Conservation (phyloP, 1,140 invertebrate genomes). For the Sarcophaga bullata region DNA sequence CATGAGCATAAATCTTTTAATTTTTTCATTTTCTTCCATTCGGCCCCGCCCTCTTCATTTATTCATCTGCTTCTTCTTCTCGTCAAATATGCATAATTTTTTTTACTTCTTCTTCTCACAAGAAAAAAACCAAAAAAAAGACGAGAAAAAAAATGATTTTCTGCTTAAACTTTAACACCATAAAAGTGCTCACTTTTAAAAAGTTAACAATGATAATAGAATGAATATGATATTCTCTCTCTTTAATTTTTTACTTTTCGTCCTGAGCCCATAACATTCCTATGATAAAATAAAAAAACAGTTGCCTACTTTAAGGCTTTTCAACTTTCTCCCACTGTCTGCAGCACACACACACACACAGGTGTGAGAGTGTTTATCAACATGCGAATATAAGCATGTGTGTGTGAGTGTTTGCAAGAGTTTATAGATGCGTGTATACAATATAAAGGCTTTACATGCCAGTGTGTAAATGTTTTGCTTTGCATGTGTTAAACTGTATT, state of each 20-base stretch:
- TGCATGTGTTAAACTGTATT: not conserved
- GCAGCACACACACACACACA: not conserved
- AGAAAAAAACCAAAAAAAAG: too few relatives aligned
- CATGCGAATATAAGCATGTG: not conserved
- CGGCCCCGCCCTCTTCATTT: too few relatives aligned
- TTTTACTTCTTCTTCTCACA: too few relatives aligned
- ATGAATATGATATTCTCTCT: not conserved
- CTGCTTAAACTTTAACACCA: slow-evolving; percentile 9
- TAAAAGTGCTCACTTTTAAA: slow-evolving; percentile 10
- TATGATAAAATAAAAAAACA: not conserved
- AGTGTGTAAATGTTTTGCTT: not conserved
- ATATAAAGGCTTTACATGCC: not conserved
- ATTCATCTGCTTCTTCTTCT: not conserved
- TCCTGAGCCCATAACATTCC: not conserved
- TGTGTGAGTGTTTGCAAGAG: not conserved
- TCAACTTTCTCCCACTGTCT: not conserved
- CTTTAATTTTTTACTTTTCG: not conserved
- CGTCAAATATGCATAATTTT: too few relatives aligned
- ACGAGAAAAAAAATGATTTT: not conserved
- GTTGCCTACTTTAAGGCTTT: slow-evolving; percentile 10
- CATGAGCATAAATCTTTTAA: slow-evolving; percentile 11
- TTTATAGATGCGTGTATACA: too few relatives aligned
- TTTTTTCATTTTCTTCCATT: not conserved
- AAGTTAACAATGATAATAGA: not conserved
- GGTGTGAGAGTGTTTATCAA: not conserved